Conservation (phyloP, 2,797 vertebrate species). For the Smutsia temminckii region DNA sequence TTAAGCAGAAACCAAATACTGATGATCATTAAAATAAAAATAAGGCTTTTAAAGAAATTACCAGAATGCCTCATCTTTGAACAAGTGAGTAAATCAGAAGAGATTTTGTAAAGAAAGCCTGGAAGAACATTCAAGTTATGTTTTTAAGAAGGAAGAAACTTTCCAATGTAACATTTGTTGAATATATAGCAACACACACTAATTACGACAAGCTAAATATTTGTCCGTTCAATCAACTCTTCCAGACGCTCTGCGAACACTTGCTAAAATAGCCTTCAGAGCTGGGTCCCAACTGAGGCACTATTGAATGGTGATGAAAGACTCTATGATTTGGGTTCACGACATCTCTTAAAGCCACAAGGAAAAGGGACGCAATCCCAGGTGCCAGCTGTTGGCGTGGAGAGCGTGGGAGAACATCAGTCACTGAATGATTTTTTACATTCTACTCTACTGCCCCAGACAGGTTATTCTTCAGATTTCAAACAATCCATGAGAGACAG, state of each 20-base stretch:
- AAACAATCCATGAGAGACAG: not conserved
- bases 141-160: constrained; percentile 32
- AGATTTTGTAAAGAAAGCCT: not conserved
- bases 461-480: not conserved
- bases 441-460: not conserved
- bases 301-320: not conserved
- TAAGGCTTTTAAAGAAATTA: not conserved
- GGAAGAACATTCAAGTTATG: not conserved
- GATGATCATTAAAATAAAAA: constrained; percentile 35
- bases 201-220: constrained; percentile 21
- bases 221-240: not conserved
- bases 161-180: not conserved
- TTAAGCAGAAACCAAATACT: constrained; percentile 44
- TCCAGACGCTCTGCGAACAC: not conserved
- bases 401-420: not conserved
- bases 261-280: constrained; percentile 53
- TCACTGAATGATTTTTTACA: not conserved
- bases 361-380: not conserved
- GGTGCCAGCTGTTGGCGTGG: not conserved
- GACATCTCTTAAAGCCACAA: not conserved
- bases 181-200: not conserved
- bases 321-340: not conserved
- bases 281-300: not conserved
- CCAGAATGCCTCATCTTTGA: constrained; percentile 45
- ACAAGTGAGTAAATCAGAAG: not conserved